Conservation (phyloP, 2,797 vertebrate genomes). For the Uromys caudimaculatus region DNA sequence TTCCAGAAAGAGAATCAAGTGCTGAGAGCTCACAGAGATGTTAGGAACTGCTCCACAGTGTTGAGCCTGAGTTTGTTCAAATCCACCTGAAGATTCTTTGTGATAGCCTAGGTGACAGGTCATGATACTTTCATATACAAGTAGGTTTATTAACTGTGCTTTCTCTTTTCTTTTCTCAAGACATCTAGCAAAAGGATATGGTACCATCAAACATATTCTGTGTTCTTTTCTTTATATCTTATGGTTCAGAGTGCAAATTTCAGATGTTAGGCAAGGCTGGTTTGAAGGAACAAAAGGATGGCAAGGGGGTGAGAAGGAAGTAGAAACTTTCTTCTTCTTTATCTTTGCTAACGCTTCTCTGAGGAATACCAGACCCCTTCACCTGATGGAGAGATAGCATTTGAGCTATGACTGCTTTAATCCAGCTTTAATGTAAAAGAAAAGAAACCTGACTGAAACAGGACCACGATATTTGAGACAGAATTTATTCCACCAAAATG, state of each 20-base stretch:
- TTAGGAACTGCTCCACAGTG: neutral
- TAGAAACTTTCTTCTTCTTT: conserved; percentile 71
- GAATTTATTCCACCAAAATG: conserved; percentile 67
- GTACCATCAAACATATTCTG: conserved; percentile 17
- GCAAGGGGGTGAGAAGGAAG: conserved; percentile 55
- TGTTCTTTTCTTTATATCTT: conserved; percentile 57
- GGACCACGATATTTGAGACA: conserved; percentile 29
- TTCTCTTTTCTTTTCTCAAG: conserved; percentile 42
- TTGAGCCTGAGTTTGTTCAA: neutral
- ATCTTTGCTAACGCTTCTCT: conserved; percentile 36
- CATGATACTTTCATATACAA: conserved; percentile 33
- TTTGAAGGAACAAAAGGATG: conserved; percentile 42
- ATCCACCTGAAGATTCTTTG: neutral
- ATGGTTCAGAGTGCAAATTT: conserved; percentile 63
- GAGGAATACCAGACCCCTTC: conserved; percentile 66
- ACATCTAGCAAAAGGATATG: conserved; percentile 18
- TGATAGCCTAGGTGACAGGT: neutral
- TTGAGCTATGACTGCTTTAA: conserved; percentile 58
- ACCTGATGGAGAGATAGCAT: neutral
- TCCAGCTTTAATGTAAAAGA: conserved; percentile 3
- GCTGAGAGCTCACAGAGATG: neutral
- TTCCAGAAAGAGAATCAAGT: conserved; percentile 26
- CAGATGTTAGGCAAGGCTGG: conserved; percentile 38
- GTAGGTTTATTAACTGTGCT: conserved; percentile 55
- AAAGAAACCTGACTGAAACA: conserved; percentile 69